Evolutionary conservation across 2,797 vertebrate species (phyloP).

Genomic region (Columba guinea): DNA sequence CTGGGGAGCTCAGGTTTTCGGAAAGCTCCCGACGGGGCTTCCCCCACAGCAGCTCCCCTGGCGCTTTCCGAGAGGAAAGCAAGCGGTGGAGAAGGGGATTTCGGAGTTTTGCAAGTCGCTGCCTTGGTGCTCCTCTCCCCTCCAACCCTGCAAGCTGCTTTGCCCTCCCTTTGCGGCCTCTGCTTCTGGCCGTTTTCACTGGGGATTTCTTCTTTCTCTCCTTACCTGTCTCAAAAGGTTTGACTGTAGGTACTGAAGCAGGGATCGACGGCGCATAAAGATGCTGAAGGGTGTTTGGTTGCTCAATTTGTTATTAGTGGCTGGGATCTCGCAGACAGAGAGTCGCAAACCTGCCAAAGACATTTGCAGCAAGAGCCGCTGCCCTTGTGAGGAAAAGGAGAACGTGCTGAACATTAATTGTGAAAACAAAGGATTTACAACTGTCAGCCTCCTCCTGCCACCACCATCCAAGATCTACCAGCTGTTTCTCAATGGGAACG

Average conservation of each 20-base stretch:
- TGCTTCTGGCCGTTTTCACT: conserved; percentile 31
- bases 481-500: conserved; percentile 96
- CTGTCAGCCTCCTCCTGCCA: conserved; percentile 88
- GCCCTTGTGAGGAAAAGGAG: conserved; percentile 95
- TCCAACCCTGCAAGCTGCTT: background rate
- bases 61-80: background rate
- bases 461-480: conserved; percentile 94
- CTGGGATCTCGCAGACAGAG: conserved; percentile 88
- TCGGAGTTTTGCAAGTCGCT: conserved; percentile 26
- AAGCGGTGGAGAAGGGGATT: background rate
- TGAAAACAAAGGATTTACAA: conserved; percentile 97
- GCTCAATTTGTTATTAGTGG: conserved; percentile 92
- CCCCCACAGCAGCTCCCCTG: background rate
- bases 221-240: conserved; percentile 69
- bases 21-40: background rate
- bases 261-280: conserved; percentile 82
- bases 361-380: conserved; percentile 96
- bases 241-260: conserved; percentile 77
- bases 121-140: background rate
- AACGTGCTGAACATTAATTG: conserved; percentile 96
- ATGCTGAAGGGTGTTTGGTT: conserved; percentile 96
- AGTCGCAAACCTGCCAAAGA: conserved; percentile 98
- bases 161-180: background rate
- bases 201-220: conserved; percentile 42
- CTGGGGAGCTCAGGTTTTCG: background rate